A percentile compares a stretch with the other conserved stretches of the same genome.
Conservation (phyloP, 2,797 vertebrate species). For the Lateolabrax maculatus region DNA sequence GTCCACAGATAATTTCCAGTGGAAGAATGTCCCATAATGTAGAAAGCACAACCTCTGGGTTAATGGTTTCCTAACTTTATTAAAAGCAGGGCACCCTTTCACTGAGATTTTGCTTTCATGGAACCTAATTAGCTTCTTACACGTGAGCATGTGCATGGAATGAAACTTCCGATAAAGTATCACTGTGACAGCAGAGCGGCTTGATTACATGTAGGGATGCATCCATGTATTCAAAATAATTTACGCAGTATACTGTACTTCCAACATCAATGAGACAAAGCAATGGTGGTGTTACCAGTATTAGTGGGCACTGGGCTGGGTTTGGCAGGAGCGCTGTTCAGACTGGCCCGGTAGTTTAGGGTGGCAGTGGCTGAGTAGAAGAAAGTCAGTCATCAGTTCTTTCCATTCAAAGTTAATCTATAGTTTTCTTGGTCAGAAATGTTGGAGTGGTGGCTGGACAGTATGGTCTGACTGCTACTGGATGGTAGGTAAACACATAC, state of each 20-base stretch:
- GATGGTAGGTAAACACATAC: slow-evolving; percentile 50
- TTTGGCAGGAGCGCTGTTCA: slow-evolving; percentile 65
- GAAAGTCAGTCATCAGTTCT: not conserved
- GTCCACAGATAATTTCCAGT: not conserved
- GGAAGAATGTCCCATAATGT: not conserved
- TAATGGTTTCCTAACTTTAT: not conserved
- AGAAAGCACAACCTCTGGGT: not conserved
- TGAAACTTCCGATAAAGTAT: not conserved
- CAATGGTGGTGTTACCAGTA: slow-evolving; percentile 60
- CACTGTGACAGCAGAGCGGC: not conserved
- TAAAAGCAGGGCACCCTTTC: not conserved
- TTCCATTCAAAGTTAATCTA: not conserved
- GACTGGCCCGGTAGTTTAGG: slow-evolving; percentile 76
- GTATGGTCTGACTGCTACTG: not conserved
- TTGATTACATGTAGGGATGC: too few species aligned
- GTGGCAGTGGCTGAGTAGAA: slow-evolving; percentile 65
- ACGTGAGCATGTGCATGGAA: not conserved
- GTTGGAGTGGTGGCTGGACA: too few species aligned
- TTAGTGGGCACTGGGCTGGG: slow-evolving; percentile 47
- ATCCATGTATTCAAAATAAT: too few species aligned
- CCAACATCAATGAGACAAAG: not conserved
- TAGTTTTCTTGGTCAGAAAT: not conserved
- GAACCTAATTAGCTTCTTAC: not conserved
- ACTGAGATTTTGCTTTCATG: not conserved
- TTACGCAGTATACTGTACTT: not conserved